Base-by-base conservation (phyloP, 2,797 vertebrate genomes). In the Micropoecilia bifurca region DNA sequence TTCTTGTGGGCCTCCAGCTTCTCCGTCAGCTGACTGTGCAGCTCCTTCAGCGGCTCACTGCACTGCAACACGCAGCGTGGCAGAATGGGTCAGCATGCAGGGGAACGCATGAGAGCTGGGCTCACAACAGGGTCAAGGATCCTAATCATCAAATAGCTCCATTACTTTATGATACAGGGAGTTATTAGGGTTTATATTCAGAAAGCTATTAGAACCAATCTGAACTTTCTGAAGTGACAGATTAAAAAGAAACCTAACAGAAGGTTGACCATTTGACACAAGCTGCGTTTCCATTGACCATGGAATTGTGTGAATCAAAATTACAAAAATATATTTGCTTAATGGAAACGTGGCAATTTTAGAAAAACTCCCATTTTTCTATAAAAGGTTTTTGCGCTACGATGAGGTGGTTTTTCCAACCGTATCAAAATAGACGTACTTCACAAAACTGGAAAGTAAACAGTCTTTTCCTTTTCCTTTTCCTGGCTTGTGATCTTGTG, bases 21-120 rank as follows among this genome's bases (percentile, higher is more conserved):
- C 89, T 98, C 98, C 0, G 92, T 94, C 6, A 99, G 95, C 57
- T 97, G 97, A 25, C 82, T 96, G 90, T 97, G 95, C 1, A 99
- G 96, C 73, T 99, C 98, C 92, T 97, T 99, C 84, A 99, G 95
- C 0, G 97, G 96, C 33, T 99, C 98, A 3, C 98, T 96, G 22
- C 97, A 96, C 98, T 99, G 96, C 86, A 80, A 79, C 30, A 30
- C 30, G 80, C 36, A 85, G 7, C 6, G 20, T 39, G 8, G n/a
- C 33, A 78, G n/a, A 85, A 25, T 18, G 36, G 2, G 71, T 87
- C 73, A 86, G 74, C 13, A 46, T 16, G 47, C 22, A 22, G 18
- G 46, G 10, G 39, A 69, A 14, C 6, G 8, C 5, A 14, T 16
- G 28, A 14, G 13, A 61, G 13, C n/a, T 61, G 28, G 33, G n/a